These are phyloP conservation scores for Erannis defoliaria DNA, from an alignment of 2,888 invertebrate species.

Conservation along the genomic window DNA sequence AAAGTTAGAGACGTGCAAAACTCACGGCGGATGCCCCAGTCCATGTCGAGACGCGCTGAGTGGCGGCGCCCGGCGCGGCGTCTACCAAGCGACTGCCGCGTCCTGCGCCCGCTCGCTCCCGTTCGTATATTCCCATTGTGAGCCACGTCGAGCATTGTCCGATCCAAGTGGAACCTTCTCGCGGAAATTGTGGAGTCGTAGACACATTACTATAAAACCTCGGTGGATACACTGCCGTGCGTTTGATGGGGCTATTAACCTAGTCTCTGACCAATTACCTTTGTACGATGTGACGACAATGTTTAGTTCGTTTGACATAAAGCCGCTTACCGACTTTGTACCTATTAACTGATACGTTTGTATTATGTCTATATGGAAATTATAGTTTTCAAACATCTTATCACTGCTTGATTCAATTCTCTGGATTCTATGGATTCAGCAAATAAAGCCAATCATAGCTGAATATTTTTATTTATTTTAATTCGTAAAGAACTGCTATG, in stretches of 20 bases:
- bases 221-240: conserved; percentile 41
- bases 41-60: conserved; percentile 71
- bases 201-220: conserved; percentile 45
- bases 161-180: conserved; percentile 57
- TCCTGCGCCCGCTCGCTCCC: conserved; percentile 76
- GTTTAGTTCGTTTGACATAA: conserved; percentile 10
- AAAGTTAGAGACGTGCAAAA: conserved; percentile 64
- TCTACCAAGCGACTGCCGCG: conserved; percentile 82
- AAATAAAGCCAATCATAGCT: no score
- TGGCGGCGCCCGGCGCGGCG: conserved; percentile 78
- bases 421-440: no score
- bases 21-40: conserved; percentile 86
- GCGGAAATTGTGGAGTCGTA: conserved; percentile 56
- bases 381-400: conserved; percentile 7
- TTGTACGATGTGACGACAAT: conserved; percentile 21
- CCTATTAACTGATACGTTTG: neutral
- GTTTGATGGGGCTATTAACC: conserved; percentile 45
- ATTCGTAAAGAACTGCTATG: no score
- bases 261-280: conserved; percentile 36
- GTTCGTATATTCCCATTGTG: conserved; percentile 68
- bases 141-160: conserved; percentile 65
- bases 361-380: neutral
- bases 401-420: no score
- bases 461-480: no score
- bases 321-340: conserved; percentile 13